Evolutionary conservation across 2,797 vertebrate genomes (phyloP), one percentile per base, ranked within the genome.

Genomic region (Orientallactaga sibirica): DNA sequence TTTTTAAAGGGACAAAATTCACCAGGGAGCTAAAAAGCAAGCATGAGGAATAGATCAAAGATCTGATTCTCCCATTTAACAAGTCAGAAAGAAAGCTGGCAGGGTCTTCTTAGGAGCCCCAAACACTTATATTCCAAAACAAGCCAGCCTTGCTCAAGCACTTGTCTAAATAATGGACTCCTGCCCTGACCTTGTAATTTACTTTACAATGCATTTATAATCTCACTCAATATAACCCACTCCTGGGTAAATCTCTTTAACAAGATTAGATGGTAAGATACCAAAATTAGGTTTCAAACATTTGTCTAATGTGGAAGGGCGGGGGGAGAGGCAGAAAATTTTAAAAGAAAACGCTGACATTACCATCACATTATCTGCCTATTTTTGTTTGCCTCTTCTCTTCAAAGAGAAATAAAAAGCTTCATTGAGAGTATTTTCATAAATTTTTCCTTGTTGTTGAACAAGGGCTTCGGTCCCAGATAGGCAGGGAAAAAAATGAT

Each of bases 161-260:
- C 98, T 96, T 97, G 98, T 98, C 97, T 98, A 98, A 98, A 97
- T 97, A 97, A 94, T 96, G 96, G 97, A 98, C 97, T 96, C 97
- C 92, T 88, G 97, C 94, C 94, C 97, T 98, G 98, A 98, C 98
- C 98, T 96, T 94, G 96, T 96, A 98, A 98, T 97, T 98, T 97
- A 98, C 97, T 98, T 98, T 97, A 96, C 92, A 94, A 98, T 97
- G 98, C 98, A 97, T 98, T 98, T 98, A 98, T 99, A 99, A 99
- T 98, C 98, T 98, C 98, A 98, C 98, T 99, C 98, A 98, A 94
- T 96, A 94, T 97, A 97, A 88, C 98, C 95, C 97, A 97, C 97
- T 98, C 97, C 94, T 98, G 98, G 98, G 98, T 97, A 98, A 98
- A 98, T 97, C 98, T 98, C 97, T 98, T 98, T 98, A 97, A 98